Percentiles rank a stretch among this genome's conserved stretches.
Evolutionary conservation across 2,888 invertebrate genomes (phyloP).

Genomic region (Pristionchus entomophagus): DNA sequence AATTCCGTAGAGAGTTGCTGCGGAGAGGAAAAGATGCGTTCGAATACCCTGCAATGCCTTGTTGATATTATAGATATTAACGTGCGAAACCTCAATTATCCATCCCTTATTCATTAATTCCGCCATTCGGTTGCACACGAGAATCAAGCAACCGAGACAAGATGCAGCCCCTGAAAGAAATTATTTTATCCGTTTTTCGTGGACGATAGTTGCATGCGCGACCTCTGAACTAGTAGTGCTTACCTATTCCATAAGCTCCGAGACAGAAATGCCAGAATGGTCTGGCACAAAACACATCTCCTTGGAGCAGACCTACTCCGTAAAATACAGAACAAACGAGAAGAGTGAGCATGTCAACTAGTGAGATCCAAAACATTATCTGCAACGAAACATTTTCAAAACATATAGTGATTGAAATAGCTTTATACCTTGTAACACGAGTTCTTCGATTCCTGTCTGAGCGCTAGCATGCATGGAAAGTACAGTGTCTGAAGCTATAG

Average conservation of each 20-base stretch:
- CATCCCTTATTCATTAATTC: background rate
- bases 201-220: too few relatives aligned
- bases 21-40: background rate
- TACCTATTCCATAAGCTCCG: conserved; percentile 26
- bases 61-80: too few relatives aligned
- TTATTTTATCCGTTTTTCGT: too few relatives aligned
- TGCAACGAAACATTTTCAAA: background rate
- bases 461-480: background rate
- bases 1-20: background rate
- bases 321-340: background rate
- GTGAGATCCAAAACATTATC: conserved; percentile 30
- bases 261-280: conserved; percentile 24
- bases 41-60: background rate
- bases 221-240: background rate
- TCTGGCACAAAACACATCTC: conserved; percentile 26
- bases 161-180: background rate
- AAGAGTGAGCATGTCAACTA: conserved; percentile 19
- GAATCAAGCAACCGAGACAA: conserved; percentile 12
- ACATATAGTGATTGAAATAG: too few relatives aligned
- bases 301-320: background rate
- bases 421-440: conserved; percentile 36
- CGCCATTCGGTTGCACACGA: conserved; percentile 9
- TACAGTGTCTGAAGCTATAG: background rate
- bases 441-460: background rate
- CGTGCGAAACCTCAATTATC: background rate